Evolutionary conservation across 2,113 vertebrate genomes (phyloP).

Genomic region (Corythaixoides concolor): DNA sequence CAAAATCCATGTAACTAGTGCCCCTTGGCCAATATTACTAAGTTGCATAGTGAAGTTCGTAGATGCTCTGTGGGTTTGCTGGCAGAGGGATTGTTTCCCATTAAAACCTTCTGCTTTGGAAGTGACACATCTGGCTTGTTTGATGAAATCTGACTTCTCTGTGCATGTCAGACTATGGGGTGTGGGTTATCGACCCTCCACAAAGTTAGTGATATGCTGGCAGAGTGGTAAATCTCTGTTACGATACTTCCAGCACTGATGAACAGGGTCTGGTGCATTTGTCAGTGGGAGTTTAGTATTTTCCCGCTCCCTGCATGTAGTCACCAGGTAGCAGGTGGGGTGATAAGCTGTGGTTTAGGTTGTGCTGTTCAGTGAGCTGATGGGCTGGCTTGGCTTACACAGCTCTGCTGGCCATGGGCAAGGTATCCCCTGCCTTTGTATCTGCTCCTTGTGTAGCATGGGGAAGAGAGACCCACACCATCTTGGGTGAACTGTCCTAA

Average conservation of each 20-base stretch:
- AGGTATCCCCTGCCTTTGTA: background rate
- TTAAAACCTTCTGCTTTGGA: background rate
- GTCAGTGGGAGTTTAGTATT: background rate
- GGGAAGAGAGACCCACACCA: background rate
- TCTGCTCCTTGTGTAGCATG: rapidly evolving
- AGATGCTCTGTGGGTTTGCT: background rate
- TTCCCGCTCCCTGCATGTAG: background rate
- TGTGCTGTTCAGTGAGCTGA: background rate
- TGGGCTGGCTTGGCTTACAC: background rate
- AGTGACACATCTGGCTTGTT: background rate
- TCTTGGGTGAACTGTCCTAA: background rate
- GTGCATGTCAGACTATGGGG: background rate
- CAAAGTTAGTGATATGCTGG: background rate
- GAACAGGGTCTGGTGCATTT: background rate
- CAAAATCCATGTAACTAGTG: background rate
- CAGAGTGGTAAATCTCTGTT: background rate
- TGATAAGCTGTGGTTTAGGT: background rate
- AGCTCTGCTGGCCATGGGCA: background rate
- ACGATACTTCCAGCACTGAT: background rate
- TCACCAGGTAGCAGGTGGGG: background rate
- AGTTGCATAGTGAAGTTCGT: background rate
- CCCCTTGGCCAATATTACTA: background rate
- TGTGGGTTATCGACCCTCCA: background rate
- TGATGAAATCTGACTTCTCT: background rate
- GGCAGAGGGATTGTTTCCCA: background rate